Conservation (phyloP, 2,113 vertebrate genomes). For the Vulpes vulpes region DNA sequence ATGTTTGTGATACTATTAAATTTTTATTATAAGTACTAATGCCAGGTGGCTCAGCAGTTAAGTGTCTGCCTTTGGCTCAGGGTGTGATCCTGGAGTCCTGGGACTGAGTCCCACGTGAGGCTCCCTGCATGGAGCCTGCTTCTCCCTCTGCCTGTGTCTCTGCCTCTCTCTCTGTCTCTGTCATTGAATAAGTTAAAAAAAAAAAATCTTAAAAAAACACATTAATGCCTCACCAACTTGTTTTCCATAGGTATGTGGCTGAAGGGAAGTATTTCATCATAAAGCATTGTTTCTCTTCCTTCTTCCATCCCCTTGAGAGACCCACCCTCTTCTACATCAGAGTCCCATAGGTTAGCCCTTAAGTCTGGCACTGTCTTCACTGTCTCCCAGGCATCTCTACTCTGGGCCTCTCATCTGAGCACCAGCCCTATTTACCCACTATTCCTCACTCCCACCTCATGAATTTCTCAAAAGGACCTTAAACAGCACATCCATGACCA, state of each 20-base stretch:
- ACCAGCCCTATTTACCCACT: not conserved
- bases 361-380: not conserved
- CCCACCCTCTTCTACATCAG: not conserved
- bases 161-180: no score
- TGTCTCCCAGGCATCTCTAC: not conserved
- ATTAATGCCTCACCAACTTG: not conserved
- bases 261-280: not conserved
- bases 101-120: no score
- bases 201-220: no score
- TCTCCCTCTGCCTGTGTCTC: no score
- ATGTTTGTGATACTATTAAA: not conserved
- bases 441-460: not conserved
- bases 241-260: not conserved
- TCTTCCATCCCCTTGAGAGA: not conserved
- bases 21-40: not conserved
- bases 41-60: no score
- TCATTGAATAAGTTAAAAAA: no score
- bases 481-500: not conserved
- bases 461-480: constrained; percentile 13
- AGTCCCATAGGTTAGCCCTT: not conserved
- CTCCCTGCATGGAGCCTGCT: no score
- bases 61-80: no score
- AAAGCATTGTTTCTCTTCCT: not conserved
- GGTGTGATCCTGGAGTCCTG: no score
- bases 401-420: not conserved